Evolutionary conservation across 2,888 invertebrate species (phyloP).

Genomic region (Drosophila atripex): DNA sequence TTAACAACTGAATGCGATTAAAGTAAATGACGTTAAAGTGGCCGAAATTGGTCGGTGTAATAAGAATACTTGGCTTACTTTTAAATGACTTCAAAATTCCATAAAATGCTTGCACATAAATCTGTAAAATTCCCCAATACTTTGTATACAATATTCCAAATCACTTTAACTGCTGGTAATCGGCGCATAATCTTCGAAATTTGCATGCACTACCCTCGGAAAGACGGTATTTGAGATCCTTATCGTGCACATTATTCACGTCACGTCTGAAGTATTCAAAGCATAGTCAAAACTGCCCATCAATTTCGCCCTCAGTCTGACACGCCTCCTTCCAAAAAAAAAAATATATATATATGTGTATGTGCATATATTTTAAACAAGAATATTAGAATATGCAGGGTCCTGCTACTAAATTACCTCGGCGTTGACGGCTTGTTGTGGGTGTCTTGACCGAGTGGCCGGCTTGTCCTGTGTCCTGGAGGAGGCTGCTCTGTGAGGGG

Average conservation of each 20-base stretch:
- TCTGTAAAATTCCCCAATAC: slow-evolving; percentile 26
- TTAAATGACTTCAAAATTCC: slow-evolving; percentile 15
- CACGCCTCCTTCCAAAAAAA: slow-evolving; percentile 15
- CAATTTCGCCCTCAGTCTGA: slow-evolving; percentile 56
- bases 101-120: slow-evolving; percentile 30
- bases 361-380: neutral
- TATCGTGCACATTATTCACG: slow-evolving; percentile 81
- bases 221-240: slow-evolving; percentile 74
- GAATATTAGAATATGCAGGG: slow-evolving; percentile 59
- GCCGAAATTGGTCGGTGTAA: slow-evolving; percentile 20
- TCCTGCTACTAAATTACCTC: slow-evolving; percentile 63
- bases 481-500: slow-evolving; percentile 19
- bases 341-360: neutral
- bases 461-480: slow-evolving; percentile 41
- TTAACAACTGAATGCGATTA: slow-evolving; percentile 9
- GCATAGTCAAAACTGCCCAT: slow-evolving; percentile 63
- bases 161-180: slow-evolving; percentile 80
- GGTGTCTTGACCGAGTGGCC: slow-evolving; percentile 61
- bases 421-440: slow-evolving; percentile 65
- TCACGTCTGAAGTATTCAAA: slow-evolving; percentile 78
- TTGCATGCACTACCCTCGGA: slow-evolving; percentile 76
- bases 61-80: slow-evolving; percentile 6
- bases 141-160: slow-evolving; percentile 41
- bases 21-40: slow-evolving; percentile 14
- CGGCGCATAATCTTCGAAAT: slow-evolving; percentile 81